phyloP scores from a whole-genome alignment of 2,888 invertebrate species.

The Harmothoe impar region DNA sequence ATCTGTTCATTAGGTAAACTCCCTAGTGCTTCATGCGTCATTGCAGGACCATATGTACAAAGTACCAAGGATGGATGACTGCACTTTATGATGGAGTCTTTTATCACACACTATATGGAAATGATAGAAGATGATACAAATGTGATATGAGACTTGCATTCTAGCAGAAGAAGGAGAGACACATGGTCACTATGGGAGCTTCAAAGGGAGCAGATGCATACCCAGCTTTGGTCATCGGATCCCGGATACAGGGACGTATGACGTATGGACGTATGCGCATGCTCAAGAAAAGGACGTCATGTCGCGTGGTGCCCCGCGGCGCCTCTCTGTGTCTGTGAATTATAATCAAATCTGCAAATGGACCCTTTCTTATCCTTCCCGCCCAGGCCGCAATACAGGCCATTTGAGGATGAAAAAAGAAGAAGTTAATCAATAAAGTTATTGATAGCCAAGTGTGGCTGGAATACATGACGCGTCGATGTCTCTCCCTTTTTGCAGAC shows the following conservation, averaged over 20 bases:
- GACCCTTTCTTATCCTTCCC: neutral
- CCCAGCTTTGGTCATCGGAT: too few species aligned
- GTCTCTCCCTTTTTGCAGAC: neutral
- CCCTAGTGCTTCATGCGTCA: too few species aligned
- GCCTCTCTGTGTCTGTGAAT: neutral
- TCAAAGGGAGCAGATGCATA: too few species aligned
- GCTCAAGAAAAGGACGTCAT: neutral
- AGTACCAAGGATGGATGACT: too few species aligned
- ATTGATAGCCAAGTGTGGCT: neutral
- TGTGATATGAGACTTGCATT: too few species aligned
- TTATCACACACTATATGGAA: too few species aligned
- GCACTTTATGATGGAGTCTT: too few species aligned
- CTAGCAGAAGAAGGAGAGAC: too few species aligned
- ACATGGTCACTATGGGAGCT: too few species aligned
- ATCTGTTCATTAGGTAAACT: too few species aligned
- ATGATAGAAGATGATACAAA: too few species aligned
- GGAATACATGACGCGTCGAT: neutral
- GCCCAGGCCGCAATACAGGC: neutral
- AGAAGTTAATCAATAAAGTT: neutral
- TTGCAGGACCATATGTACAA: too few species aligned
- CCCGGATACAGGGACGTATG: neutral
- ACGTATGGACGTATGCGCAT: neutral
- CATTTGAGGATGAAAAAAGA: neutral
- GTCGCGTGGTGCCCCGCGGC: neutral
- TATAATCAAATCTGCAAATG: slow-evolving; percentile 26